These are phyloP conservation scores for Megaustenia siamemsis DNA, from an alignment of 2,888 invertebrate genomes.

Conservation along the genomic window DNA sequence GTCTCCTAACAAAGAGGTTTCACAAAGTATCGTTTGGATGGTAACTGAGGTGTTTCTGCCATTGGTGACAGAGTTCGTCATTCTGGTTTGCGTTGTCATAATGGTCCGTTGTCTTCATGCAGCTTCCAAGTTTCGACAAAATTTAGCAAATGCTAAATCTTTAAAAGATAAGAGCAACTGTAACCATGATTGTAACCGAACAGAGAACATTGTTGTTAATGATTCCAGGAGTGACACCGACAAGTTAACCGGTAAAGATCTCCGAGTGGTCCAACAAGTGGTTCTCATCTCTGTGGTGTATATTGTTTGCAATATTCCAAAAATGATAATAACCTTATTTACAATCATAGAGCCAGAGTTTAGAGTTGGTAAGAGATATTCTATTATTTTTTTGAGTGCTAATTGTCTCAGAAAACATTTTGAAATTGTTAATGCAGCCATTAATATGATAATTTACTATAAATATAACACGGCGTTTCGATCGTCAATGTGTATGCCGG, in stretches of 20 bases:
- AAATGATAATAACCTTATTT: not conserved
- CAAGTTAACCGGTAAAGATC: conserved; percentile 1
- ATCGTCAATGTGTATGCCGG: too few relatives aligned
- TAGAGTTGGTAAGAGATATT: conserved; percentile 9
- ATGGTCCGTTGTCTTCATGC: conserved; percentile 9
- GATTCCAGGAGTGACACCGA: not conserved
- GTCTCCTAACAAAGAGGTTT: conserved; percentile 1
- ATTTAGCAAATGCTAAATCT: not conserved
- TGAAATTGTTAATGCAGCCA: conserved; percentile 10
- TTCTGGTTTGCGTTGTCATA: conserved; percentile 8
- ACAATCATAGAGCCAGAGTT: conserved; percentile 15
- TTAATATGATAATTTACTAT: conserved; percentile 33
- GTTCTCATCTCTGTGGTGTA: conserved; percentile 34
- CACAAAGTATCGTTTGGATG: conserved; percentile 12
- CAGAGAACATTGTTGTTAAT: not conserved
- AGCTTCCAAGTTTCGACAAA: conserved; percentile 20
- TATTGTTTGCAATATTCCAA: conserved; percentile 21
- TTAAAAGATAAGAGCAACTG: too few relatives aligned
- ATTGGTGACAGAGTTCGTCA: conserved; percentile 13
- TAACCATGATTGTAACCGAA: too few relatives aligned
- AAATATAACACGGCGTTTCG: conserved; percentile 30
- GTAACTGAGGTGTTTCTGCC: conserved; percentile 12
- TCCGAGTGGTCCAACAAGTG: conserved; percentile 10
- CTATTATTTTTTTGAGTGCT: not conserved
- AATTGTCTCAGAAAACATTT: conserved; percentile 12